Evolutionary conservation across 2,797 vertebrate genomes (phyloP), one percentile per base, ranked within the genome.

Genomic region (Pantherophis vulpinus): DNA sequence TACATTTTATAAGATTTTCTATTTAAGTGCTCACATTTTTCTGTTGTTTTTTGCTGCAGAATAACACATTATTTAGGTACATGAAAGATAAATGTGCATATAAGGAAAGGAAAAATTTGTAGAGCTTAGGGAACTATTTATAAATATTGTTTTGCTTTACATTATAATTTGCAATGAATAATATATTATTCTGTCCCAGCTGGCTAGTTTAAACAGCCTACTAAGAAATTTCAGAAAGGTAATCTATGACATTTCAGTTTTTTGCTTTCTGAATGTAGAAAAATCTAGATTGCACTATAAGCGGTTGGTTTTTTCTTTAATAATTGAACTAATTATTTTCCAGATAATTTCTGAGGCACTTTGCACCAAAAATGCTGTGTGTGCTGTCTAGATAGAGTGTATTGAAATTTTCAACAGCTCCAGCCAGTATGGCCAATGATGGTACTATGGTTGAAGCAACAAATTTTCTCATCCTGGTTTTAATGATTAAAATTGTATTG

Each of bases 201-300:
- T 96, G 93, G 54, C 95, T 95, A 93, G 93, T 88, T 96, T 95
- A 92, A 95, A 94, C 12, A 95, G 90, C 94, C 95, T 74, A 51
- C 95, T 95, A 29, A 0, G 37, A 93, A 96, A 94, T 96, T 96
- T 95, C 94, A 94, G 96, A 88, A 95, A 97, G 97, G 96, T 96
- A 96, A 89, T 14, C 54, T 37, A 91, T 10, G 70, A 89, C 60
- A 88, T 89, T 86, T 0, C 0, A 91, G n/a, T 61, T 92, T 56
- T 56, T 8, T 14, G 16, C 90, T 92, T 92, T 79, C 93, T 93
- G 94, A 47, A 89, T 93, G 51, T 79, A 86, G 51, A 32, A 93
- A 66, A 20, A 54, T 11, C 58, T 90, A 96, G 58, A 63, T 55
- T 93, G 90, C 91, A 86, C n/a, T 92, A 18, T 56, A 91, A 93